phyloP scores from a whole-genome alignment of 2,888 invertebrate genomes.

The Dryomyza anilis region DNA sequence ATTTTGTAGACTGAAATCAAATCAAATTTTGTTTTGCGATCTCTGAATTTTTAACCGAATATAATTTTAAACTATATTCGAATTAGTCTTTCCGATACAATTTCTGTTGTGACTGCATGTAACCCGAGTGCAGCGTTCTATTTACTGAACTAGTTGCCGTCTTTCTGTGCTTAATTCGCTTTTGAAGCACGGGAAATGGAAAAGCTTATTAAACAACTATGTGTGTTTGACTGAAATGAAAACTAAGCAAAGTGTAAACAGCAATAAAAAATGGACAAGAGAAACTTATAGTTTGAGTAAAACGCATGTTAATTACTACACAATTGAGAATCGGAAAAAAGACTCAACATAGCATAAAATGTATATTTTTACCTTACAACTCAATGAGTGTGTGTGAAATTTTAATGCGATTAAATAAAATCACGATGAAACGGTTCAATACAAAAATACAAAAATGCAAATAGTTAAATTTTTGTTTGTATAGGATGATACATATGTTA shows the following conservation, averaged over 20 bases:
- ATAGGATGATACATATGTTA: background rate
- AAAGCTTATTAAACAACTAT: constrained; percentile 17
- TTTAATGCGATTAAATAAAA: constrained; percentile 21
- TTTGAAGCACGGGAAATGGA: background rate
- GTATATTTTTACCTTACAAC: too few species aligned
- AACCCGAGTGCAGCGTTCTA: background rate
- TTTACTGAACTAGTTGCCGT: background rate
- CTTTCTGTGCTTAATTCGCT: constrained; percentile 10
- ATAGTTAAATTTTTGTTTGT: background rate
- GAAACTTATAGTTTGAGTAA: too few species aligned
- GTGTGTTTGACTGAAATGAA: too few species aligned
- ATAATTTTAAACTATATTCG: background rate
- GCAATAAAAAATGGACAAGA: too few species aligned
- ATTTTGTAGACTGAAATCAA: too few species aligned
- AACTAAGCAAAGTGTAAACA: too few species aligned
- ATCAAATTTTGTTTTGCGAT: too few species aligned
- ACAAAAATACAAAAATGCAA: background rate
- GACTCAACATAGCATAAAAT: too few species aligned
- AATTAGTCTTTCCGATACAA: too few species aligned
- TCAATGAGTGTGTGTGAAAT: background rate
- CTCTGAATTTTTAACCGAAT: too few species aligned
- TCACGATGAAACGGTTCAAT: background rate
- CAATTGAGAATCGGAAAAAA: too few species aligned
- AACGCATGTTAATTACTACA: too few species aligned
- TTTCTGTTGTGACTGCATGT: background rate